Percentiles rank a stretch among this genome's conserved stretches.
Evolutionary conservation across 1,140 invertebrate genomes (phyloP).

Genomic region (Mamestra configurata): DNA sequence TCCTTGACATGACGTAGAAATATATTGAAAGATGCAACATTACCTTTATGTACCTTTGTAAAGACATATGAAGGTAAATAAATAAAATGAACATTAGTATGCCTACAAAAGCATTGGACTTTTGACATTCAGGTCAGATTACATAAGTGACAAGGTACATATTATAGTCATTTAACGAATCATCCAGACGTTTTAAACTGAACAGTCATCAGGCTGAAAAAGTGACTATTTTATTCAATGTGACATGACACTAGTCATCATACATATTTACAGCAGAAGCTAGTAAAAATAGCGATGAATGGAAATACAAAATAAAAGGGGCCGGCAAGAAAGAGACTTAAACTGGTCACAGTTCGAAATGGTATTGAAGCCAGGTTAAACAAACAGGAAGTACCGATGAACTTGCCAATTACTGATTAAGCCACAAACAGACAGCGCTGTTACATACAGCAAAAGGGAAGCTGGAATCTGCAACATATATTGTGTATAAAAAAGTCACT

Average conservation of each 20-base stretch:
- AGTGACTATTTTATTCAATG: background rate
- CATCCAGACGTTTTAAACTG: background rate
- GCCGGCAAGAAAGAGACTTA: too few relatives aligned
- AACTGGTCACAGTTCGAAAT: too few relatives aligned
- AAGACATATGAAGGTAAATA: background rate
- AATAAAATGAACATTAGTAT: background rate
- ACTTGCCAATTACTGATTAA: too few relatives aligned
- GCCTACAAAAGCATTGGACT: slow-evolving; percentile 15
- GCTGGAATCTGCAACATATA: too few relatives aligned
- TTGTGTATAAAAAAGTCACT: too few relatives aligned
- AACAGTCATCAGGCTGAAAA: background rate
- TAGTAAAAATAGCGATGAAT: background rate
- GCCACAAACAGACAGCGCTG: too few relatives aligned
- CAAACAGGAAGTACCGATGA: too few relatives aligned
- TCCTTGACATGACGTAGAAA: slow-evolving; percentile 36
- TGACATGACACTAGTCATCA: background rate
- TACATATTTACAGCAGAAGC: background rate
- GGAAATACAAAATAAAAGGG: too few relatives aligned
- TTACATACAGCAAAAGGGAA: too few relatives aligned
- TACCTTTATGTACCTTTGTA: slow-evolving; percentile 7
- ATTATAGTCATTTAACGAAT: background rate
- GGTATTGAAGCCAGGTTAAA: too few relatives aligned
- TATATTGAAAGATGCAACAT: background rate
- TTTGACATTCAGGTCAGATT: slow-evolving; percentile 13
- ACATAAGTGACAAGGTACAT: background rate